Evolutionary conservation across 1,140 invertebrate species (phyloP).

Genomic region (Drosophila dunni): DNA sequence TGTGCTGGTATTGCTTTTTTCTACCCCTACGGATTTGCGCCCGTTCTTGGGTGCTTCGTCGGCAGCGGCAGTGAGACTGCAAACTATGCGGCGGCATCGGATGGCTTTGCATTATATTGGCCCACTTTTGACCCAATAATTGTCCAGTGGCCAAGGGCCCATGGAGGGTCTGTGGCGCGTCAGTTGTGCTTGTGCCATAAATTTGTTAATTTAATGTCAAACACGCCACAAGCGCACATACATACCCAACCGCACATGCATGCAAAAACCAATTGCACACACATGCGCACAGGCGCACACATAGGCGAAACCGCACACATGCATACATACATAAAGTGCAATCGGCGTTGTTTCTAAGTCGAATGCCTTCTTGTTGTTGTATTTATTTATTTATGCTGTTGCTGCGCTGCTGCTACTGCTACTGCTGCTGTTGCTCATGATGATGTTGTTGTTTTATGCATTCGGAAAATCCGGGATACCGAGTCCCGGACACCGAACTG

Average conservation of each 20-base stretch:
- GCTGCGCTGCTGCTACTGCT: not conserved
- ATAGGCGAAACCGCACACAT: too few relatives aligned
- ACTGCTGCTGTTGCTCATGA: too few relatives aligned
- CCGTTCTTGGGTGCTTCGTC: slow-evolving; percentile 21
- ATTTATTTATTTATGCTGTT: slow-evolving; percentile 2
- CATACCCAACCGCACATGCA: not conserved
- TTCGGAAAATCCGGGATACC: slow-evolving; percentile 3
- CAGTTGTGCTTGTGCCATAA: slow-evolving; percentile 35
- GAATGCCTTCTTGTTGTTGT: slow-evolving; percentile 8
- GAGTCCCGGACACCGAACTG: slow-evolving; percentile 32
- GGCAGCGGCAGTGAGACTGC: not conserved
- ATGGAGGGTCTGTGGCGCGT: not conserved
- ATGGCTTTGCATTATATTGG: slow-evolving; percentile 10
- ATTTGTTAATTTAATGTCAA: slow-evolving; percentile 51
- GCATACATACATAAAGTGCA: slow-evolving; percentile 26
- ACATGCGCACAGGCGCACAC: slow-evolving; percentile 10
- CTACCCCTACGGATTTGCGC: slow-evolving; percentile 26
- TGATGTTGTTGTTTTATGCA: not conserved
- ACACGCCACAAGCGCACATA: slow-evolving; percentile 26
- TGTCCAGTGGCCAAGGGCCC: slow-evolving; percentile 5
- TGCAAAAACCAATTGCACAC: not conserved
- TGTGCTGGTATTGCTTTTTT: slow-evolving; percentile 35
- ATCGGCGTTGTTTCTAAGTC: slow-evolving; percentile 36
- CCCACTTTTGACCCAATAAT: slow-evolving; percentile 22
- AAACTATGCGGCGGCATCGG: not conserved